Percentiles rank a stretch among this genome's conserved stretches.
phyloP scores from a whole-genome alignment of 2,797 vertebrate genomes.

The Presbytis comata region DNA sequence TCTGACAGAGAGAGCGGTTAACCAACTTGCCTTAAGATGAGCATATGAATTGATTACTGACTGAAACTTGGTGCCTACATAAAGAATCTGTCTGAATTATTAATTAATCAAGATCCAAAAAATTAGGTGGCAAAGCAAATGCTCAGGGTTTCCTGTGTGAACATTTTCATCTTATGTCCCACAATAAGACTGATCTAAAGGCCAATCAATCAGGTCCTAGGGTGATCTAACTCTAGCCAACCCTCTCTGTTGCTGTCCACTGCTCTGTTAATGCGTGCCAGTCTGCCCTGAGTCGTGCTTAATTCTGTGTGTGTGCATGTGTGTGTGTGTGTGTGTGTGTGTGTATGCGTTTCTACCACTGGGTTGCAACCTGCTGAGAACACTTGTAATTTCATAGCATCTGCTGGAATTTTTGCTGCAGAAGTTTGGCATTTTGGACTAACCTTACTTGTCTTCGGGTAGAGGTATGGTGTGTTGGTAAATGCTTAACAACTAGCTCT shows the following conservation, averaged over 20 bases:
- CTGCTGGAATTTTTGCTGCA: background rate
- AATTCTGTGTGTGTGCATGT: too few species aligned
- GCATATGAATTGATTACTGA: background rate
- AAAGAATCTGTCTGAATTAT: slow-evolving; percentile 13
- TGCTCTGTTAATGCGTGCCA: background rate
- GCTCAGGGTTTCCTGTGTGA: background rate
- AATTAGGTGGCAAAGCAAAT: background rate
- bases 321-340: background rate
- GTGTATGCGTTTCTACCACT: background rate
- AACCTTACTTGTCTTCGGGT: background rate
- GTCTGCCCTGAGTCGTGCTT: background rate
- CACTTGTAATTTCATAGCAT: background rate
- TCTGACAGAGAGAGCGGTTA: background rate
- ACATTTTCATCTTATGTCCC: background rate
- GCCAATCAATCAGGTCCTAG: background rate
- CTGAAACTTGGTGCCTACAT: background rate
- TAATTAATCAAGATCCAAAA: background rate
- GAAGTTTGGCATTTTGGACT: background rate
- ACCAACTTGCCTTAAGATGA: background rate
- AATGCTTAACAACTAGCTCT: background rate
- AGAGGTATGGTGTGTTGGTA: background rate
- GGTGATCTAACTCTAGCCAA: too few species aligned
- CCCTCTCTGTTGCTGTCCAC: background rate
- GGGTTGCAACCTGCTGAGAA: background rate
- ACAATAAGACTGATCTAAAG: background rate